Evolutionary conservation across 2,888 invertebrate genomes (phyloP).

Genomic region (Acleris emargana): DNA sequence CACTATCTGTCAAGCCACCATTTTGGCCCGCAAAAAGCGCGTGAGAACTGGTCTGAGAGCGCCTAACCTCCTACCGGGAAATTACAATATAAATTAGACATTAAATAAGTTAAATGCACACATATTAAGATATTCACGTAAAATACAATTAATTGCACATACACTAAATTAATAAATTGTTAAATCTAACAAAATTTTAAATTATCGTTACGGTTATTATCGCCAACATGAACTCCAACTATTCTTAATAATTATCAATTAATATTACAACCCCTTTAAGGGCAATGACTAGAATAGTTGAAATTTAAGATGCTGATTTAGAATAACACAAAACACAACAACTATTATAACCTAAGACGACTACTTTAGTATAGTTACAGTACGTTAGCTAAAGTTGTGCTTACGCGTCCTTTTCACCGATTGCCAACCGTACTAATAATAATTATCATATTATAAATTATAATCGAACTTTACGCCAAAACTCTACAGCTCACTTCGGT

Average conservation of each 20-base stretch:
- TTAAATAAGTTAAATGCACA: slow-evolving; percentile 72
- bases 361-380: slow-evolving; percentile 53
- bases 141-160: slow-evolving; percentile 78
- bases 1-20: slow-evolving; percentile 11
- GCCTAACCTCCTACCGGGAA: slow-evolving; percentile 42
- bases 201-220: slow-evolving; percentile 58
- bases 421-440: slow-evolving; percentile 52
- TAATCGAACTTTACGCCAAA: slow-evolving; percentile 47
- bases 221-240: slow-evolving; percentile 63
- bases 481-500: slow-evolving; percentile 41
- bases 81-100: slow-evolving; percentile 50
- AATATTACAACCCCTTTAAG: slow-evolving; percentile 50
- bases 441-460: slow-evolving; percentile 52
- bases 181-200: slow-evolving; percentile 69
- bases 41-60: slow-evolving; percentile 37
- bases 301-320: slow-evolving; percentile 55
- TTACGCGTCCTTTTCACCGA: slow-evolving; percentile 51
- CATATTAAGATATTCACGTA: slow-evolving; percentile 66
- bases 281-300: slow-evolving; percentile 64
- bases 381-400: slow-evolving; percentile 76
- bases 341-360: slow-evolving; percentile 72
- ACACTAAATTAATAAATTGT: slow-evolving; percentile 72
- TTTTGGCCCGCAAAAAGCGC: slow-evolving; percentile 9
- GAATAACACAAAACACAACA: slow-evolving; percentile 79
- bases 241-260: slow-evolving; percentile 53